Evolutionary conservation across 2,888 invertebrate species (phyloP).

Genomic region (Camponotus fellah): DNA sequence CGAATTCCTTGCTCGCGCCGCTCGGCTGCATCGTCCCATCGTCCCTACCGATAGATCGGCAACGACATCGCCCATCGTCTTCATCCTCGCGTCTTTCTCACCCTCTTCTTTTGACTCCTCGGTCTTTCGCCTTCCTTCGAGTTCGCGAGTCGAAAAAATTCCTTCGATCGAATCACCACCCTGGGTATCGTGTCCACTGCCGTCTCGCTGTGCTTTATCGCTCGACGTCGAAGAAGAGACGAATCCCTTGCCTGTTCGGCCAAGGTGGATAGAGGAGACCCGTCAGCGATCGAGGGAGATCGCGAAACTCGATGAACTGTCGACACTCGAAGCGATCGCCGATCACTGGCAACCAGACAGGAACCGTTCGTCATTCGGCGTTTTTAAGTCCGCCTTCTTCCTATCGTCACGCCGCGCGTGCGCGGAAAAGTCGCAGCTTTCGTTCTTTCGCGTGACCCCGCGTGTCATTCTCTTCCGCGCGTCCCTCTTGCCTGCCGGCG

Average conservation of each 20-base stretch:
- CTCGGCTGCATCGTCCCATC: conserved; percentile 61
- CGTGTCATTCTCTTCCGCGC: conserved; percentile 50
- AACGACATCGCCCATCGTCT: conserved; percentile 83
- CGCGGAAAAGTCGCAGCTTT: conserved; percentile 58
- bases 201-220: conserved; percentile 1
- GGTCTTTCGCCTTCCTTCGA: conserved; percentile 12
- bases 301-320: conserved; percentile 68
- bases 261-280: conserved; percentile 59
- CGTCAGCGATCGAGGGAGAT: conserved; percentile 65
- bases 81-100: conserved; percentile 73
- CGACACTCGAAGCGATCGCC: neutral
- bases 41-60: conserved; percentile 75
- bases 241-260: conserved; percentile 46
- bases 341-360: neutral
- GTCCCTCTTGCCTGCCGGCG: conserved; percentile 31
- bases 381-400: conserved; percentile 62
- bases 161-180: neutral
- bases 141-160: neutral
- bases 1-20: conserved; percentile 87
- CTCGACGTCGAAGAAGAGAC: conserved; percentile 9
- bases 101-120: no score
- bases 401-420: conserved; percentile 56
- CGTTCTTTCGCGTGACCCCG: conserved; percentile 49
- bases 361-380: conserved; percentile 23
- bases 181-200: conserved; percentile 65